Evolutionary conservation across 2,113 vertebrate genomes (phyloP).

Genomic region (sheep (Ovis aries)): ARS-UI_Ramb_v3.0 NC_056058.1:101186001-101186500

Average conservation of each 20-base stretch:
- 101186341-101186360: neutral
- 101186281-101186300: neutral
- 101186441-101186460: neutral
- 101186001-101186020: neutral
- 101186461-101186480: neutral
- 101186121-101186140: neutral
- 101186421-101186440: fast-evolving
- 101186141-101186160: neutral
- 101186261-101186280: neutral
- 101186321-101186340: neutral
- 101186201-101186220: neutral
- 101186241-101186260: neutral
- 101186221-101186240: neutral
- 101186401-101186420: neutral
- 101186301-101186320: neutral
- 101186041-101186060: neutral
- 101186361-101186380: neutral
- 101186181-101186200: neutral
- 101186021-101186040: neutral
- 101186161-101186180: conserved; percentile 14
- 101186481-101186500: neutral
- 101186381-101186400: neutral
- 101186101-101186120: neutral
- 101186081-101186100: neutral
- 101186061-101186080: neutral